These are phyloP conservation scores for Drosophila neutralis DNA, from an alignment of 2,888 invertebrate species.

Conservation along the genomic window DNA sequence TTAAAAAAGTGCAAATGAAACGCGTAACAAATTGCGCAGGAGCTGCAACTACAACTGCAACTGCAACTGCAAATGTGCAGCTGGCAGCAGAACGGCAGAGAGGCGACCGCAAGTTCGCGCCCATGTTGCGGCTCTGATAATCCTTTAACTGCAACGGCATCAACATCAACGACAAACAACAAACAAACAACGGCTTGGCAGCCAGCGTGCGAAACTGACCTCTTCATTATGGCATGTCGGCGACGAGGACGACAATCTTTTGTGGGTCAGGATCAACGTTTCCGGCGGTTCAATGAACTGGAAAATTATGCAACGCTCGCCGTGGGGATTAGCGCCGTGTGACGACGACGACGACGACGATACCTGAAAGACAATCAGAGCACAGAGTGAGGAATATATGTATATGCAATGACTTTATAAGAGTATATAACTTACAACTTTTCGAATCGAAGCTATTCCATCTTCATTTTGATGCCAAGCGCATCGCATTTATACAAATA, in stretches of 20 bases:
- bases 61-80: slow-evolving; percentile 17
- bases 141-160: slow-evolving; percentile 62
- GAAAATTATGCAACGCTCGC: slow-evolving; percentile 68
- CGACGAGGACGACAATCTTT: slow-evolving; percentile 32
- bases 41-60: slow-evolving; percentile 7
- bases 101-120: slow-evolving; percentile 68
- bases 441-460: neutral
- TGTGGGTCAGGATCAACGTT: slow-evolving; percentile 41
- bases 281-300: slow-evolving; percentile 57
- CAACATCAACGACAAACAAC: slow-evolving; percentile 40
- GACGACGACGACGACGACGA: slow-evolving; percentile 7
- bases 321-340: slow-evolving; percentile 43
- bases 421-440: neutral
- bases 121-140: slow-evolving; percentile 69
- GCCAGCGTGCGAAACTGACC: slow-evolving; percentile 61
- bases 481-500: neutral
- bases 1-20: slow-evolving; percentile 10
- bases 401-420: neutral
- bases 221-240: slow-evolving; percentile 65
- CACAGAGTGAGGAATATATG: neutral
- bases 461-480: neutral
- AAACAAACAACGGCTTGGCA: slow-evolving; percentile 42
- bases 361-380: neutral
- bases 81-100: slow-evolving; percentile 18
- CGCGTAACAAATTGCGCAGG: slow-evolving; percentile 46